Evolutionary conservation across 2,113 vertebrate genomes (phyloP), one percentile per base, ranked within the genome.

Genomic region (Coptodon bakossiorum): DNA sequence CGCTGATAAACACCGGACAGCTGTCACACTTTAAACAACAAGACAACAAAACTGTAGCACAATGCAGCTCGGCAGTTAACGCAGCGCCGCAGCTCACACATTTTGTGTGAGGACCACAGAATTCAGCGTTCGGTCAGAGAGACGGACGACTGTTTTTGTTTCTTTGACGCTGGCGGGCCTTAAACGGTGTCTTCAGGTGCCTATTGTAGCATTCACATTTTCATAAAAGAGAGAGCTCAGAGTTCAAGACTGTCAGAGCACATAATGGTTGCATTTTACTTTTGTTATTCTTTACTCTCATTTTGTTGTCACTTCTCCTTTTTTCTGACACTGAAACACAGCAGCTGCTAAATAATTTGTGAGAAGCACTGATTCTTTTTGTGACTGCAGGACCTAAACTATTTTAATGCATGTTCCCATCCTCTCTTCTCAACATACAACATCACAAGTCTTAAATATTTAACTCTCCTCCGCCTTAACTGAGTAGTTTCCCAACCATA

Each of bases 11-110:
- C 94, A 91, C 86, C 52, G 87, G 92, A 91, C 93, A 94, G 93
- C 93, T 94, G 93, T 94, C 91, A 89, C 90, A 90, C 93, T 93
- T 90, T 89, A 91, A 90, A 93, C 90, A 92, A 94, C 92, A 92
- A 86, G 86, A 92, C 89, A 88, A 88, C 88, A 76, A 89, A 91
- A 90, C 54, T 80, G 81, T 22, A 78, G 71, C 78, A 76, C 82
- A 85, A 71, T 52, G 89, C 86, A 43, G 86, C 81, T 3, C 4
- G 17, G 82, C 71, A 2, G 56, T 48, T 56, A 12, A 14, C 6
- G 83, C 53, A 7, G 52, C n/a, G 9, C 17, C 4, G 45, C 45
- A 4, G 45, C 13, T 54, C 50, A 9, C 83, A 17, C 80, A 36
- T 54, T 66, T 81, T 78, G 31, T 52, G 43, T 8, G 63, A 78